Evolutionary conservation across 2,797 vertebrate species (phyloP), one percentile per base, ranked within the genome.

Genomic region (Allobates femoralis): DNA sequence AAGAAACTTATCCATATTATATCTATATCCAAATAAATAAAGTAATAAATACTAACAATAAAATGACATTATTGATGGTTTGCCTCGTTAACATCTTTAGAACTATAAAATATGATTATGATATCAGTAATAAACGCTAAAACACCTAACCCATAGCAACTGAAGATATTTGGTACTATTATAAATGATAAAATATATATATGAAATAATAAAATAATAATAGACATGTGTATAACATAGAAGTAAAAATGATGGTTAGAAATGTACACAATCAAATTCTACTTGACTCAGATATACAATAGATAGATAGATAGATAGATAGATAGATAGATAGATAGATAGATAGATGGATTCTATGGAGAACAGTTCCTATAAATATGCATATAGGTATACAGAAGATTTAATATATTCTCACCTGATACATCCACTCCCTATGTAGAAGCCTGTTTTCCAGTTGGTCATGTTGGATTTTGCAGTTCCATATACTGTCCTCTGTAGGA

Each of bases 321-420:
- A 30, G 62, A 66, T 66, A 15, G 4, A 64, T 66, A 69, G 30
- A 30, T 30, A 30, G 26, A 66, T 66, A 30, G 62, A 66, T 66
- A 15, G 4, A 64, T 66, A 69, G 30, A 30, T 30, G 16, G 26
- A 66, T 66, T 46, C 5, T 10, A 46, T 46, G 5, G 7, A 46
- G 41, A 46, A 46, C 11, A 16, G 3, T 30, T 66, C 10, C 5
- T 41, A 71, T 21, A 67, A 2, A 23, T 11, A 3, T n/a, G 0
- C 41, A 23, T 7, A 19, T 34, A 67, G 6, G 18, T 34, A 67
- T 34, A 67, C 0, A 32, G 19, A 67, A 67, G 18, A 69, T 41
- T 23, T 21, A 69, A 50, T 46, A 74, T 50, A 53, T 15, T 56
- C 86, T 88, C 69, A 88, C 86, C 86, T 88, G 46, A 50, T 81